These are phyloP conservation scores for Pristionchus fissidentatus DNA, from an alignment of 2,888 invertebrate species.

Conservation along the genomic window DNA sequence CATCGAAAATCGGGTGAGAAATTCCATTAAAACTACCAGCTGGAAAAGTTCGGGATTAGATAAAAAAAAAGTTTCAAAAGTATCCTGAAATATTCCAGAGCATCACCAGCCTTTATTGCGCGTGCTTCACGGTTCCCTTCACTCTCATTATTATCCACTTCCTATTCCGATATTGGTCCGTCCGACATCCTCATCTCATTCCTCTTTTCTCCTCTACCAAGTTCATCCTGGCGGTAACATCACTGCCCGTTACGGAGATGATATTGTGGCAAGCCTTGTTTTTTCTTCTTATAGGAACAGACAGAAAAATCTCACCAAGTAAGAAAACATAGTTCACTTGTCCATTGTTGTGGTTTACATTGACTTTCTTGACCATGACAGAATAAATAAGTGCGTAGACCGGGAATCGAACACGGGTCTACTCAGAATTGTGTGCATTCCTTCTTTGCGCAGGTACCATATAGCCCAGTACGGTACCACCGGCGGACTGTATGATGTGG, in stretches of 20 bases:
- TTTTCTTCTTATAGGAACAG: neutral
- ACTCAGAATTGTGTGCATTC: no score
- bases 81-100: no score
- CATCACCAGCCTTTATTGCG: neutral
- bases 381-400: no score
- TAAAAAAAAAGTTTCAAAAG: no score
- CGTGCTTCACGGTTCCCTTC: conserved; percentile 1
- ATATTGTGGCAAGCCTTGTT: neutral
- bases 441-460: neutral
- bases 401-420: no score
- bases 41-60: neutral
- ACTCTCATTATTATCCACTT: conserved; percentile 16
- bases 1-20: neutral
- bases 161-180: conserved; percentile 8
- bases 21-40: neutral
- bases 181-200: conserved; percentile 12
- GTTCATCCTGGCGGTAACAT: neutral
- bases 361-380: no score
- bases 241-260: neutral
- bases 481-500: neutral
- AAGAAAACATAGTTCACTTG: no score
- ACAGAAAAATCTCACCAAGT: no score
- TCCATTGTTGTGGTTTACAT: no score
- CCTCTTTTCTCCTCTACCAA: neutral
- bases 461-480: neutral